Evolutionary conservation across 2,888 invertebrate genomes (phyloP).

Genomic region (Athalia rosae): DNA sequence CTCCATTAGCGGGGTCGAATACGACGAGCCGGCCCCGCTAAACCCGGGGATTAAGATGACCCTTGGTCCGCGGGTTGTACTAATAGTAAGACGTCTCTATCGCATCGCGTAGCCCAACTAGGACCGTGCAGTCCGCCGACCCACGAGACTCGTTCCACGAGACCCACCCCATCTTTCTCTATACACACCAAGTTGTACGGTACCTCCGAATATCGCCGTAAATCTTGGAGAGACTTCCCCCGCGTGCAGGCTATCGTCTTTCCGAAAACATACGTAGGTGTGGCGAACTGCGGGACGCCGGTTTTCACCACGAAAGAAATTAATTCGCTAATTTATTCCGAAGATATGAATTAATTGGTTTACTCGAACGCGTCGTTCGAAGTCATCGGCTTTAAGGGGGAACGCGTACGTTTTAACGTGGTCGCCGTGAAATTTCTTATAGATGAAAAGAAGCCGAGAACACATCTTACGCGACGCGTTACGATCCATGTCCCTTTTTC

Average conservation of each 20-base stretch:
- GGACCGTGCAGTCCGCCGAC: constrained; percentile 31
- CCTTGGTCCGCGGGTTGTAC: constrained; percentile 50
- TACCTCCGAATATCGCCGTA: constrained; percentile 7
- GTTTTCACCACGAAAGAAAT: neutral
- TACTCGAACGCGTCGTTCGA: no score
- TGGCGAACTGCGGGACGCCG: neutral
- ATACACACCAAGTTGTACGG: constrained; percentile 24
- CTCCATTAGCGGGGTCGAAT: constrained; percentile 61
- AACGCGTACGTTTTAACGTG: no score
- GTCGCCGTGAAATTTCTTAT: no score
- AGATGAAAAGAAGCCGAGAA: neutral
- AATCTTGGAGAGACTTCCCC: constrained; percentile 22
- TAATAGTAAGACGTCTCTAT: constrained; percentile 50
- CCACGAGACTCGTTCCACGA: constrained; percentile 33
- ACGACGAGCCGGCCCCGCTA: constrained; percentile 54
- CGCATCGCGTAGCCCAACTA: constrained; percentile 29
- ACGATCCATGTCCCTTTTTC: neutral
- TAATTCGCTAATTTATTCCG: neutral
- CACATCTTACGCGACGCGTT: neutral
- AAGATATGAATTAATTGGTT: no score
- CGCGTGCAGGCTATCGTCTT: neutral
- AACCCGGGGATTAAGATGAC: constrained; percentile 53
- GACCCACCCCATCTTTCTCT: constrained; percentile 36
- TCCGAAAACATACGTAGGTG: neutral
- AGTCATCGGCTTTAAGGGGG: no score